phyloP scores from a whole-genome alignment of 2,888 invertebrate genomes.

The Microchrysa polita region DNA sequence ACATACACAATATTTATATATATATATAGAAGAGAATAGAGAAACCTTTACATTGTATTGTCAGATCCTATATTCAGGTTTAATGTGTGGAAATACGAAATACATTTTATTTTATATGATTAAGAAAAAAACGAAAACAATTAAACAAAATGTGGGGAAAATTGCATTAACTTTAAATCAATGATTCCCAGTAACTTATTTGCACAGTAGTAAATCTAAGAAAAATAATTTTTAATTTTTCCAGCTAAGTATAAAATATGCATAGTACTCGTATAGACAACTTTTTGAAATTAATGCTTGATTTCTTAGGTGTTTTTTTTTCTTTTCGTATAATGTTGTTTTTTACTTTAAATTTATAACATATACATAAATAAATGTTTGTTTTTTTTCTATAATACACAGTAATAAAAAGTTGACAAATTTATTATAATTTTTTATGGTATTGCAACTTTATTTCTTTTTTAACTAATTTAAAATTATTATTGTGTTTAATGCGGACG shows the following conservation, averaged over 20 bases:
- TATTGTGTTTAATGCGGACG: neutral
- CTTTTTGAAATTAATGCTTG: conserved; percentile 5
- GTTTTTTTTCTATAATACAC: conserved; percentile 40
- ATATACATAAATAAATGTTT: conserved; percentile 41
- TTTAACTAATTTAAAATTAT: conserved; percentile 14
- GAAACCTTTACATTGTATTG: conserved; percentile 44
- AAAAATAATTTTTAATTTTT: neutral
- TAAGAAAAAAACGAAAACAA: no score
- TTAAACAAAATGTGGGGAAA: no score
- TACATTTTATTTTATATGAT: no score
- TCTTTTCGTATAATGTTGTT: neutral
- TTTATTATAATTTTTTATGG: neutral
- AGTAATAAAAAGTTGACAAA: conserved; percentile 18
- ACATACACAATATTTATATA: conserved; percentile 32
- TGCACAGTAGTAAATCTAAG: neutral
- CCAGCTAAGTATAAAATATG: no score
- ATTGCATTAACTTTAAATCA: no score
- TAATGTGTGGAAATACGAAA: conserved; percentile 19
- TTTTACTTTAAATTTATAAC: conserved; percentile 37
- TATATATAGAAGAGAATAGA: conserved; percentile 36
- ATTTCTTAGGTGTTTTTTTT: neutral
- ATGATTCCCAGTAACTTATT: no score
- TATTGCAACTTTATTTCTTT: conserved; percentile 25
- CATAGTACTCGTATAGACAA: neutral
- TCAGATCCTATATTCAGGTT: conserved; percentile 39